phyloP scores from a whole-genome alignment of 2,113 vertebrate species.

The Paradisaea rubra region DNA sequence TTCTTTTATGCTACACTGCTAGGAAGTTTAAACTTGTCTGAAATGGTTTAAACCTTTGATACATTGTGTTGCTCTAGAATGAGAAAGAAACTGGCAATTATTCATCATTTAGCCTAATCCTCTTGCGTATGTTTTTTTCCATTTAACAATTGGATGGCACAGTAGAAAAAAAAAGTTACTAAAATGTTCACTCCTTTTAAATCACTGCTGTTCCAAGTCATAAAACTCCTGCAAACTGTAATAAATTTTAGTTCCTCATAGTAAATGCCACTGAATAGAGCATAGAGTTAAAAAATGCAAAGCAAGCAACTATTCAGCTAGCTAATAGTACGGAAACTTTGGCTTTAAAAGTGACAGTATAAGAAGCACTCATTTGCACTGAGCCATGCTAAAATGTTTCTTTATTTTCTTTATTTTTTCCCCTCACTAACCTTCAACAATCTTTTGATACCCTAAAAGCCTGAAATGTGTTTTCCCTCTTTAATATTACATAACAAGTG shows the following conservation, averaged over 20 bases:
- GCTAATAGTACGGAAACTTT: background rate
- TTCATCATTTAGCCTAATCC: conserved; percentile 15
- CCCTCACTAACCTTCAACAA: background rate
- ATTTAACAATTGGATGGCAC: background rate
- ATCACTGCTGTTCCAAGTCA: conserved; percentile 22
- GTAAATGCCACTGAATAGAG: background rate
- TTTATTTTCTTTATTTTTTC: background rate
- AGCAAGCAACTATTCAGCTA: conserved; percentile 21
- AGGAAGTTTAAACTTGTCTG: conserved; percentile 1
- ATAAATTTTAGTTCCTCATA: conserved; percentile 29
- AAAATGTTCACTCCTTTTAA: conserved; percentile 41
- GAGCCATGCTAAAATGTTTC: background rate
- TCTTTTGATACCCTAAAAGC: background rate
- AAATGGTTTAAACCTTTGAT: conserved; percentile 1
- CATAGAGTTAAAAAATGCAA: conserved; percentile 1
- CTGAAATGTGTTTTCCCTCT: background rate
- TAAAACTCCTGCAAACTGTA: conserved; percentile 41
- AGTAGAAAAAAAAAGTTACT: background rate
- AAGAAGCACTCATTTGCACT: background rate
- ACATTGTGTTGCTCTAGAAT: background rate
- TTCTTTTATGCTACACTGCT: background rate
- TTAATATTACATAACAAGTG: background rate
- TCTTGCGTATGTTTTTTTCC: background rate
- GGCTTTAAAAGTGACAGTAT: background rate
- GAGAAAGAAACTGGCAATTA: background rate